Evolutionary conservation across 2,888 invertebrate species (phyloP), one percentile per base, ranked within the genome.

Genomic region (Cosmia trapezina): DNA sequence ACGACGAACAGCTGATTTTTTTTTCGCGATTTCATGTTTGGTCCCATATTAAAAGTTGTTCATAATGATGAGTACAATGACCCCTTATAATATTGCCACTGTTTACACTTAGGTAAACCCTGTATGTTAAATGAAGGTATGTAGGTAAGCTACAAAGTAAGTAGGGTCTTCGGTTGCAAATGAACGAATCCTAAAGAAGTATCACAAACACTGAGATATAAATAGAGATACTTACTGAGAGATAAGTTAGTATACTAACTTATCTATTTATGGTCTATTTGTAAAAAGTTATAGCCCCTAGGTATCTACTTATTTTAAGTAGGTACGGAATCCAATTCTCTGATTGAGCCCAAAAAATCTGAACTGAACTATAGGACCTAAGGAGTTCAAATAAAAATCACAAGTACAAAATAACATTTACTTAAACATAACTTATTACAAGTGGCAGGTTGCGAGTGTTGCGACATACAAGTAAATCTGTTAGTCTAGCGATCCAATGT

Each of bases 331-430:
- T 51, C 14, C 28, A 5, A 8, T 33, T 49, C 28, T 33, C 0
- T n/a, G n/a, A n/a, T 33, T 28, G 28, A 19, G 19, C 22, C 11
- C 5, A 4, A 4, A 28, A 47, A 28, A 28, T n/a, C 1, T 28
- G 9, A 53, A 51, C 45, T 61, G n/a, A 37, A 59, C 17, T 4
- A 28, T 7, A 37, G 37, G 22, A 14, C 14, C 43, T 11, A 14
- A 17, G 49, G n/a, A 54, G 2, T 57, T 43, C 14, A 79, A 87
- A 87, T 87, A 76, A 89, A 86, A 85, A 64, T 62, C 69, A 72
- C 62, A 54, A 33, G 67, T 89, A 83, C 75, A 89, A 89, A 89
- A 88, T 88, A 87, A 86, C 86, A 88, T 89, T 89, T 89, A 89
- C 87, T 89, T 88, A 89, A 71, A 83, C 51, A 77, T 86, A 84